Percentiles rank a stretch among this genome's conserved stretches.
Conservation (phyloP, 2,888 invertebrate species). For the Eupithecia exiguata region DNA sequence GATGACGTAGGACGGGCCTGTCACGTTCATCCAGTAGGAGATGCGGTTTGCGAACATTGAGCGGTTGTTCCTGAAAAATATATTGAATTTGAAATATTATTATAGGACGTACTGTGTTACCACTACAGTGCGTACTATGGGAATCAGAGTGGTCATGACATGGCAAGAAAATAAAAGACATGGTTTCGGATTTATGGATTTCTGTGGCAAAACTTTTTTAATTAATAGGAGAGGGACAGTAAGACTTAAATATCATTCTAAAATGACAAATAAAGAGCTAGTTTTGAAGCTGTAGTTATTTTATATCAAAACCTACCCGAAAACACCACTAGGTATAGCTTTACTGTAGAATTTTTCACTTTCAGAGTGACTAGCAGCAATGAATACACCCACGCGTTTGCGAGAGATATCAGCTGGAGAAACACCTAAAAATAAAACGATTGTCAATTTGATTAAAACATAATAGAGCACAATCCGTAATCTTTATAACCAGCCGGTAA, state of each 20-base stretch:
- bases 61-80: slow-evolving; percentile 61
- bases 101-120: no score
- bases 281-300: no score
- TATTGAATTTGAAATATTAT: neutral
- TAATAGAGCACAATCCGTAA: no score
- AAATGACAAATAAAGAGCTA: no score
- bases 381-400: slow-evolving; percentile 67
- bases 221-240: no score
- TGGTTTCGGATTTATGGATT: neutral
- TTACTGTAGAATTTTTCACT: slow-evolving; percentile 72
- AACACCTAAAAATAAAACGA: slow-evolving; percentile 17
- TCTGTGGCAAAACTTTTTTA: neutral
- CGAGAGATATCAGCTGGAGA: slow-evolving; percentile 14
- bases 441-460: neutral
- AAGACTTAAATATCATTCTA: no score
- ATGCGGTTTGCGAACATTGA: slow-evolving; percentile 73
- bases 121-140: no score
- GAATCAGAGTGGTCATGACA: neutral
- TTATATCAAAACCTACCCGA: slow-evolving; percentile 52
- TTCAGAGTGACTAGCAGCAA: slow-evolving; percentile 83
- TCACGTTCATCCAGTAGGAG: slow-evolving; percentile 72
- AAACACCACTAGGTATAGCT: slow-evolving; percentile 55
- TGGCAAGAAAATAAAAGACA: neutral
- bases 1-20: slow-evolving; percentile 67
- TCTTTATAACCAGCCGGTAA: neutral